phyloP scores from a whole-genome alignment of 2,888 invertebrate species.

The Lasioglossum pauxillum region DNA sequence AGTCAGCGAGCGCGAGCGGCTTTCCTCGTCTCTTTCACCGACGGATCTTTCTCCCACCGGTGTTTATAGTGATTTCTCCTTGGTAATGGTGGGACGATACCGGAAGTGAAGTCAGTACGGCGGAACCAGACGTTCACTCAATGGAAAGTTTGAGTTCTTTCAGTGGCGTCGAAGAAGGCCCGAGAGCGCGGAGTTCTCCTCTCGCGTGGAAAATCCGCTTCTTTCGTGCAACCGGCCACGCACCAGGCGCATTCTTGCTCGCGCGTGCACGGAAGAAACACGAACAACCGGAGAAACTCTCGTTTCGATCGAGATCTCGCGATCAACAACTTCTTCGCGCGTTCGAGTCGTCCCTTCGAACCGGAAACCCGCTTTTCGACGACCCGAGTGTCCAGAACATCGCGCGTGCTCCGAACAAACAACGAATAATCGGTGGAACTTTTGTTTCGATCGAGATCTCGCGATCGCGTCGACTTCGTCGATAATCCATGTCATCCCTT shows the following conservation, averaged over 20 bases:
- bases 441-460: neutral
- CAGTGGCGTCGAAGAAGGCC: conserved; percentile 76
- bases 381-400: neutral
- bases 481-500: neutral
- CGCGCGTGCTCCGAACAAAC: conserved; percentile 54
- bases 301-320: conserved; percentile 15
- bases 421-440: conserved; percentile 40
- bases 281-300: conserved; percentile 49
- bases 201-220: conserved; percentile 65
- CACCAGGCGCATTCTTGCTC: conserved; percentile 56
- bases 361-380: neutral
- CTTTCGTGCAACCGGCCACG: conserved; percentile 43
- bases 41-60: conserved; percentile 51
- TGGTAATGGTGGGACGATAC: conserved; percentile 79
- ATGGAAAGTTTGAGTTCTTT: conserved; percentile 83
- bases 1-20: neutral
- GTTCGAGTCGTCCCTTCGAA: too few relatives aligned
- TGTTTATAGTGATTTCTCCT: conserved; percentile 70
- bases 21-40: conserved; percentile 23
- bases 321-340: conserved; percentile 1
- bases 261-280: conserved; percentile 56
- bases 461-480: neutral
- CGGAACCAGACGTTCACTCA: conserved; percentile 84
- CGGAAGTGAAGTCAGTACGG: conserved; percentile 82
- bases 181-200: conserved; percentile 37